Evolutionary conservation across 2,797 vertebrate genomes (phyloP).

Genomic region (Rousettus madagascariensis): DNA sequence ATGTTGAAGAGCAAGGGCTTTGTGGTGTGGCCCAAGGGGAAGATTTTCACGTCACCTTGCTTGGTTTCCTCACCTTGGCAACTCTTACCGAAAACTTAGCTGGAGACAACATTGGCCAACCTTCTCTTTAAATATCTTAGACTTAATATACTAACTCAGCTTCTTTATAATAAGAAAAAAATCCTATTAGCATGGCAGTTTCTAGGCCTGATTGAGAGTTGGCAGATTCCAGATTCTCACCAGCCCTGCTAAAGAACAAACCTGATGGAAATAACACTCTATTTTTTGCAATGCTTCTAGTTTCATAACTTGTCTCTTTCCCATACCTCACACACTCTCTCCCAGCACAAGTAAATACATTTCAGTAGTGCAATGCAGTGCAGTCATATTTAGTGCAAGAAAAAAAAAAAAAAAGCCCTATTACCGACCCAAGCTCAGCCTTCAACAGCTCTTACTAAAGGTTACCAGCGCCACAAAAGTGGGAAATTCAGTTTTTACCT

Average conservation of each 20-base stretch:
- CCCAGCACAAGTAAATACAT: conserved; percentile 83
- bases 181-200: conserved; percentile 24
- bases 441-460: conserved; percentile 78
- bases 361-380: conserved; percentile 90
- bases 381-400: conserved; percentile 88
- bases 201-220: conserved; percentile 27
- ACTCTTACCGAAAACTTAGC: conserved; percentile 41
- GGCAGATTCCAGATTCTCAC: conserved; percentile 50
- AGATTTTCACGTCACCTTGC: not conserved
- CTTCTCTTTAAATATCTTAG: conserved; percentile 67
- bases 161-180: conserved; percentile 47
- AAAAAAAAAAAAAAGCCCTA: conserved; percentile 78
- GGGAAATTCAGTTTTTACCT: conserved; percentile 79
- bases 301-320: conserved; percentile 65
- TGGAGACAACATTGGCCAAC: conserved; percentile 54
- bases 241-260: conserved; percentile 60
- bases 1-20: conserved; percentile 32
- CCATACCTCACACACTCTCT: conserved; percentile 72
- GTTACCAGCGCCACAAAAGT: conserved; percentile 72
- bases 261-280: conserved; percentile 31
- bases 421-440: conserved; percentile 81
- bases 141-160: conserved; percentile 56
- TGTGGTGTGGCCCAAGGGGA: not conserved
- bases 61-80: conserved; percentile 43
- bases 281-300: conserved; percentile 43